phyloP scores from a whole-genome alignment of 2,113 vertebrate species.

The Neomonachus schauinslandi region DNA sequence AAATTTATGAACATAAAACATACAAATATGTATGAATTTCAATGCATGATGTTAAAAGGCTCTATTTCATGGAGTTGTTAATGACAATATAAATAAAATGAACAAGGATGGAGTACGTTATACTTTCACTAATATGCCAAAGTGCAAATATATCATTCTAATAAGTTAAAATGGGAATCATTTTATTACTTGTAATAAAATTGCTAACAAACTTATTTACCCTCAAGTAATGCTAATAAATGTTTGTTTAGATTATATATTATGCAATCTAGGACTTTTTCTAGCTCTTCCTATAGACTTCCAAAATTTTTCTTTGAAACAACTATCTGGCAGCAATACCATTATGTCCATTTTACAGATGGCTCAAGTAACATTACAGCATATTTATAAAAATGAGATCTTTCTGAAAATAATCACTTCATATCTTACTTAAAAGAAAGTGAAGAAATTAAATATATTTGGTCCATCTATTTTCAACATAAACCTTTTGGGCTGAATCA shows the following conservation, averaged over 20 bases:
- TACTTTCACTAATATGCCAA: conserved; percentile 52
- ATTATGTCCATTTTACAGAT: not conserved
- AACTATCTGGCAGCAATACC: not conserved
- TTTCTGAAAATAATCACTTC: not conserved
- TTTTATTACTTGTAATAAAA: conserved; percentile 51
- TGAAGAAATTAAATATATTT: not conserved
- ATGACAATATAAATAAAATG: conserved; percentile 63
- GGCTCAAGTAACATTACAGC: rapidly evolving
- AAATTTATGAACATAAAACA: conserved; percentile 59
- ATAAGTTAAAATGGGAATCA: conserved; percentile 54
- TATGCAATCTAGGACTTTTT: not conserved
- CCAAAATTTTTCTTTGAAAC: not conserved
- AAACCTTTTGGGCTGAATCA: not conserved
- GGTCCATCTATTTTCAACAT: not conserved
- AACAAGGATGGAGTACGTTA: not conserved
- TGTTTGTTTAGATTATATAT: not conserved
- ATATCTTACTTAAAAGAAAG: not conserved
- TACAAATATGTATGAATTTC: conserved; percentile 39
- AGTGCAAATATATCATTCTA: conserved; percentile 60
- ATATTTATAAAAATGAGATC: not conserved
- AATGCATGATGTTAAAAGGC: conserved; percentile 42
- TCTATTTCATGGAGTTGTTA: conserved; percentile 58
- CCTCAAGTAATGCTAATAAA: not conserved
- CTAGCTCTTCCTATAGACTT: not conserved
- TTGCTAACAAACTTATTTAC: not conserved